A percentile compares a stretch with the other conserved stretches of the same genome.
These are phyloP conservation scores for Arctocebus calabarensis DNA, from an alignment of 2,797 vertebrate genomes.

Conservation along the genomic window DNA sequence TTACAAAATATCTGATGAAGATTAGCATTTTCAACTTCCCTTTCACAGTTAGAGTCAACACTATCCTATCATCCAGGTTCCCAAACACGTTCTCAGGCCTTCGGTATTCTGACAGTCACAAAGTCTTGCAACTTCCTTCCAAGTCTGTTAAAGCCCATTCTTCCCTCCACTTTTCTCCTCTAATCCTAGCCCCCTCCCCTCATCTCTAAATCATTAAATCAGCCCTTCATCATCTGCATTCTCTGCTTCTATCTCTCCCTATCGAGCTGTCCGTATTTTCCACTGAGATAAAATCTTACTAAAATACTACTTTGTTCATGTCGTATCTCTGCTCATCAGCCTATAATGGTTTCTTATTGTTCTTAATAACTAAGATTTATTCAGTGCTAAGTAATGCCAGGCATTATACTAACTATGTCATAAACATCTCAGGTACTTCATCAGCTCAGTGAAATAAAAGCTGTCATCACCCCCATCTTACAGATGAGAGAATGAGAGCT, in stretches of 20 bases:
- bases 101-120: slow-evolving; percentile 19
- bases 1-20: slow-evolving; percentile 14
- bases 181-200: neutral
- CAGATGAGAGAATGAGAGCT: neutral
- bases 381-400: neutral
- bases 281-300: neutral
- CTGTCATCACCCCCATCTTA: neutral
- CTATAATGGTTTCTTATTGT: slow-evolving; percentile 18
- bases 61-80: neutral
- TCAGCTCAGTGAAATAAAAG: neutral
- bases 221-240: neutral
- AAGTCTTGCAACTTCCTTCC: neutral
- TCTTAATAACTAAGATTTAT: slow-evolving; percentile 42
- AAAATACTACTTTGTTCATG: slow-evolving; percentile 38
- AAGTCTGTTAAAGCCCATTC: slow-evolving; percentile 4
- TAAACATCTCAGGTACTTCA: neutral
- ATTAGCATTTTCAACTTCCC: neutral
- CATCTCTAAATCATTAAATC: neutral
- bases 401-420: neutral
- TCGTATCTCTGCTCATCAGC: neutral
- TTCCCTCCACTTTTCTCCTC: neutral
- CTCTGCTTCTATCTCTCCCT: slow-evolving; percentile 9
- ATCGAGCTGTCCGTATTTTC: neutral
- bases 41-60: neutral
- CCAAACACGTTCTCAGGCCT: neutral